Conservation (phyloP, 2,888 invertebrate genomes). For the Rotaria macrura region DNA sequence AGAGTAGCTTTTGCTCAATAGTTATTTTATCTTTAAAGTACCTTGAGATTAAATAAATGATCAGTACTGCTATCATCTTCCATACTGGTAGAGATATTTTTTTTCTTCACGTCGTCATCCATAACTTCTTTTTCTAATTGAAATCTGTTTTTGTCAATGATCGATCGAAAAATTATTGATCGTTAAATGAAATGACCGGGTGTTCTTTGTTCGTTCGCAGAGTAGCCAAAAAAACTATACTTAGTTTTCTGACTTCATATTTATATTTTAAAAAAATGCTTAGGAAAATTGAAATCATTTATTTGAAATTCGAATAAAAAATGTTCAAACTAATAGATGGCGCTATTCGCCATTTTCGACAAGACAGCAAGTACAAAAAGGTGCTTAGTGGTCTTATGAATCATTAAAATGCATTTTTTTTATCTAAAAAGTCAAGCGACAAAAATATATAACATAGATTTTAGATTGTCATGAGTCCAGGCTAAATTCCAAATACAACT, state of each 20-base stretch:
- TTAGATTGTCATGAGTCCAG: neutral
- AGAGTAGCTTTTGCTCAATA: neutral
- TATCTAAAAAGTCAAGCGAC: neutral
- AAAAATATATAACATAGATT: neutral
- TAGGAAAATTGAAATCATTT: neutral
- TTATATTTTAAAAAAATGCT: neutral
- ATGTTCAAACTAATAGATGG: neutral
- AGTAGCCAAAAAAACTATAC: neutral
- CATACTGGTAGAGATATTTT: neutral
- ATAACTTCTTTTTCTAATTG: neutral
- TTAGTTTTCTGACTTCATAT: neutral
- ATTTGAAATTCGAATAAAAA: neutral
- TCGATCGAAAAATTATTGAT: neutral
- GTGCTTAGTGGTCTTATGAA: neutral
- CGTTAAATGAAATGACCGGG: neutral
- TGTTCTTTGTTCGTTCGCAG: neutral
- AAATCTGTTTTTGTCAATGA: neutral
- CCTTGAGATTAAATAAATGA: neutral
- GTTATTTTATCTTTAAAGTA: neutral
- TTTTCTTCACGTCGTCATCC: neutral
- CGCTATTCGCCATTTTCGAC: neutral
- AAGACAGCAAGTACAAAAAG: neutral
- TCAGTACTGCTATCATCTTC: neutral
- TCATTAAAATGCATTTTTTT: neutral
- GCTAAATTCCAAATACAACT: neutral